A percentile compares a stretch with the other conserved stretches of the same genome.
Conservation (phyloP, 2,797 vertebrate species). For the Diglossa cyanea region DNA sequence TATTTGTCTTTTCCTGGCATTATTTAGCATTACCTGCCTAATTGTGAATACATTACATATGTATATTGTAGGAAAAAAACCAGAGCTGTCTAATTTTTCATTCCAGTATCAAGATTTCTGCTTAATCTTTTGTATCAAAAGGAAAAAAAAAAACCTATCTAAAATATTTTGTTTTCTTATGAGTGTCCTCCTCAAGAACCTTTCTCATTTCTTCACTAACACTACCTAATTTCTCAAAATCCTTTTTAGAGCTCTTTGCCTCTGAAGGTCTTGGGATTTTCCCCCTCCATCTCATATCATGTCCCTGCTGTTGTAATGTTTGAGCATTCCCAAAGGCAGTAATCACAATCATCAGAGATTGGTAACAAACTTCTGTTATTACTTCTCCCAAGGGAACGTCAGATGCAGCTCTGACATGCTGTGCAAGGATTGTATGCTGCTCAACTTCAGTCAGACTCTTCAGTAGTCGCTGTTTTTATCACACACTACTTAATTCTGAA, state of each 20-base stretch:
- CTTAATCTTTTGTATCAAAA: neutral
- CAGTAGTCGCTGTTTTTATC: neutral
- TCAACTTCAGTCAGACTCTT: neutral
- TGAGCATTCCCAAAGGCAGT: neutral
- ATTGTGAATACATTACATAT: neutral
- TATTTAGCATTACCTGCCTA: neutral
- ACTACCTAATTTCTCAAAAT: neutral
- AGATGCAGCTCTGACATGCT: neutral
- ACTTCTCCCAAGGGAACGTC: neutral
- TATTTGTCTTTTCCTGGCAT: neutral
- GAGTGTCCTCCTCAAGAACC: neutral
- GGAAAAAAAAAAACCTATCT: neutral
- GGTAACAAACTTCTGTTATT: neutral
- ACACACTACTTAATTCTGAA: neutral
- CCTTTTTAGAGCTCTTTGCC: neutral
- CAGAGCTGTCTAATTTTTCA: neutral
- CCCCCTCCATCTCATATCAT: neutral
- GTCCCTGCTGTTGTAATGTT: neutral
- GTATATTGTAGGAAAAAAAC: neutral
- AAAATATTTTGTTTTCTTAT: neutral
- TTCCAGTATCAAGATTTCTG: neutral
- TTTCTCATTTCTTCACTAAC: neutral
- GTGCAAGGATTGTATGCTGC: neutral
- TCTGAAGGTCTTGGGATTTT: fast-evolving
- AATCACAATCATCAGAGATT: neutral